phyloP scores from a whole-genome alignment of 2,888 invertebrate species.

The Scaptomyza reducta region DNA sequence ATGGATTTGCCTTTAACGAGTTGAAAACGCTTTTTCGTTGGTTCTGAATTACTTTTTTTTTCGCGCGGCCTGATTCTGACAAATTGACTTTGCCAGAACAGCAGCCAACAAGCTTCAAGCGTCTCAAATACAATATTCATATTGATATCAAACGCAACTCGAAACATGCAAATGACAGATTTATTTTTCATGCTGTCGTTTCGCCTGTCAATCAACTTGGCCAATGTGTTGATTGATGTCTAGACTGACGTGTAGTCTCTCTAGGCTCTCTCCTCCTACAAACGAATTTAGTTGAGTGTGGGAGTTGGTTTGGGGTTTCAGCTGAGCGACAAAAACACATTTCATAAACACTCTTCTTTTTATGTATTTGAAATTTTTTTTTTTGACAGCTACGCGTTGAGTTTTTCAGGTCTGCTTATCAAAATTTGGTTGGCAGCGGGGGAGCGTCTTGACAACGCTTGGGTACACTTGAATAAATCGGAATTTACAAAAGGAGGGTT shows the following conservation, averaged over 20 bases:
- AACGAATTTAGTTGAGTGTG: background rate
- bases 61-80: conserved; percentile 61
- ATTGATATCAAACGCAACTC: conserved; percentile 72
- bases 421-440: conserved; percentile 41
- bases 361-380: conserved; percentile 44
- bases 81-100: conserved; percentile 68
- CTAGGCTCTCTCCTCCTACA: background rate
- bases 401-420: conserved; percentile 20
- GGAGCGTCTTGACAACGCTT: conserved; percentile 39
- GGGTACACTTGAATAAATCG: conserved; percentile 47
- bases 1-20: conserved; percentile 40
- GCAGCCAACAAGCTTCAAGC: conserved; percentile 16
- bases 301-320: background rate
- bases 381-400: conserved; percentile 67
- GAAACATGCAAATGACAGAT: conserved; percentile 78
- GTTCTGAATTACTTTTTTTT: conserved; percentile 14
- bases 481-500: background rate
- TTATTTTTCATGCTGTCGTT: conserved; percentile 72
- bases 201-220: conserved; percentile 73
- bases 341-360: conserved; percentile 48
- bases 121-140: conserved; percentile 68
- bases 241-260: conserved; percentile 39
- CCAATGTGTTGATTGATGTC: conserved; percentile 77
- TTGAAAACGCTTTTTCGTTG: conserved; percentile 36
- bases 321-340: conserved; percentile 27